Evolutionary conservation across 2,797 vertebrate genomes (phyloP).

Genomic region (Alauda arvensis): DNA sequence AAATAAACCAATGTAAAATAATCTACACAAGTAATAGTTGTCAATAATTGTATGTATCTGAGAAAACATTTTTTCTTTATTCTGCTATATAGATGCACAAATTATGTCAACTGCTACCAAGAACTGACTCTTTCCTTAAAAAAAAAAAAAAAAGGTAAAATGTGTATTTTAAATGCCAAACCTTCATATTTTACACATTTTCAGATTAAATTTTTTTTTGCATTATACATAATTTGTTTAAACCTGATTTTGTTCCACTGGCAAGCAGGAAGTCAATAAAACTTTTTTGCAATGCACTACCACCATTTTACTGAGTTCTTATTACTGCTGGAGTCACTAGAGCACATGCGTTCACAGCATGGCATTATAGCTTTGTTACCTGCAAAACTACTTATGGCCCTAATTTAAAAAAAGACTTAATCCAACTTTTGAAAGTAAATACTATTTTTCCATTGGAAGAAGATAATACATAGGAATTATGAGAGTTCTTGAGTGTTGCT

Average conservation of each 20-base stretch:
- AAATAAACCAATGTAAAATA: background rate
- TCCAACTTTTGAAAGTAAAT: constrained; percentile 23
- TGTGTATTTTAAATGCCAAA: background rate
- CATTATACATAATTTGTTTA: background rate
- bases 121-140: background rate
- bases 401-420: background rate
- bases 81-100: background rate
- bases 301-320: background rate
- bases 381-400: constrained; percentile 10
- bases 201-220: background rate
- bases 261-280: constrained; percentile 25
- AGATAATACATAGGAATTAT: background rate
- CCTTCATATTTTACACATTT: background rate
- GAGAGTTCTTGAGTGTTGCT: background rate
- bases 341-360: constrained; percentile 12
- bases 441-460: background rate
- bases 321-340: background rate
- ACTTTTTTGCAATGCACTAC: background rate
- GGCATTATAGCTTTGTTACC: constrained; percentile 43
- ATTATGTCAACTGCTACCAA: background rate
- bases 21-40: background rate
- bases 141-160: background rate
- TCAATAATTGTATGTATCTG: background rate
- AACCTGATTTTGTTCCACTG: background rate
- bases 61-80: background rate